Evolutionary conservation across 2,888 invertebrate species (phyloP).

Genomic region (Imbricaverruca yamaguchii): DNA sequence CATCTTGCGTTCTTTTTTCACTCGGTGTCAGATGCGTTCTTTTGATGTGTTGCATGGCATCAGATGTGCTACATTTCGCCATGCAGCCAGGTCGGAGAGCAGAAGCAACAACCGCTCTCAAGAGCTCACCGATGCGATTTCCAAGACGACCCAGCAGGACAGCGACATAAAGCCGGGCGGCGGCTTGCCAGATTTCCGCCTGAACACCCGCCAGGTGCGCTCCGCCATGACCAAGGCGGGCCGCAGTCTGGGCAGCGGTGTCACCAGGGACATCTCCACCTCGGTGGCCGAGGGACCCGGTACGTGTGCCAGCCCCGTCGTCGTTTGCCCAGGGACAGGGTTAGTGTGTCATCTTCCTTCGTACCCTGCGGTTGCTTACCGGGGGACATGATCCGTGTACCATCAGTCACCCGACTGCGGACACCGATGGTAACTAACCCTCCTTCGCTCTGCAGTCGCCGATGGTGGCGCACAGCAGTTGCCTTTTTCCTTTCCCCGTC

Average conservation of each 20-base stretch:
- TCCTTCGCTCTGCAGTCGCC: too few species aligned
- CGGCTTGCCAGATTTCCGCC: neutral
- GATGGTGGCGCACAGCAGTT: too few species aligned
- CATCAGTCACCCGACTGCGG: neutral
- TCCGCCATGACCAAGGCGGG: neutral
- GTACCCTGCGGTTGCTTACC: neutral
- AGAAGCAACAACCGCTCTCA: neutral
- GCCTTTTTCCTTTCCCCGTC: too few species aligned
- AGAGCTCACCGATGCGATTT: neutral
- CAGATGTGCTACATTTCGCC: neutral
- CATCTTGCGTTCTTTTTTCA: too few species aligned
- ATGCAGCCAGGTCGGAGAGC: neutral
- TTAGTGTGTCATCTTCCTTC: neutral
- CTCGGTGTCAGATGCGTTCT: too few species aligned
- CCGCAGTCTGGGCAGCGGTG: neutral
- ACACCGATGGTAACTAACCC: too few species aligned
- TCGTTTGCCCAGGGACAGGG: neutral
- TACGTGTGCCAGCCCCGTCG: too few species aligned
- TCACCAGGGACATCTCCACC: neutral
- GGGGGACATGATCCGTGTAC: neutral
- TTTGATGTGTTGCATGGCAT: too few species aligned
- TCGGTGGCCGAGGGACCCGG: too few species aligned
- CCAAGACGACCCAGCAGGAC: neutral
- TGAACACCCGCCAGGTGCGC: neutral
- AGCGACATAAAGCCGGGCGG: neutral